Base-by-base conservation (phyloP, 2,113 vertebrate species). In the Mobula birostris region DNA sequence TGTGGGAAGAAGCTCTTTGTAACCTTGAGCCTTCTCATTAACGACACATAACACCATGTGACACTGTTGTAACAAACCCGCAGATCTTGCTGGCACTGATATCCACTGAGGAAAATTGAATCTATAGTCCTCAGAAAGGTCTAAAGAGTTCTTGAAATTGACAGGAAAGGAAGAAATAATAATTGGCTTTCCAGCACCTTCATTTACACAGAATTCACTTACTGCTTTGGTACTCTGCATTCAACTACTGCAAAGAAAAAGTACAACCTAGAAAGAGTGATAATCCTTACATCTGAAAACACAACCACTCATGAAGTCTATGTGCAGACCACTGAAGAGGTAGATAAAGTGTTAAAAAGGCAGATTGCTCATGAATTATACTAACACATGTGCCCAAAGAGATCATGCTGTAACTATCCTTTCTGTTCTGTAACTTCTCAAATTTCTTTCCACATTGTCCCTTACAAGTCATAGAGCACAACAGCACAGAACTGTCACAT, bases 71-170 rank as follows among this genome's bases (percentile, higher is more conserved):
- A 93, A 48, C 68, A 93, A 72, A 93, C 36, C 68, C 74, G 68
- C 90, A 48, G 19, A 72, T 93, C 32, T 93, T 93, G 90, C 90
- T 74, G 90, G 15, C 63, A 66, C 6, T 90, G 27, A 68, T 90
- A 63, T 90, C 19, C 24, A 90, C 29, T 36, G 63, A 48, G 14
- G 56, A 61, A 87, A 29, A 87, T 58, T 74, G 56, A 87, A 56
- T 9, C 48, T 27, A 17, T 29, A 48, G 61, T 66, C 36, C 32
- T 0, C 7, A 48, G 24, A 74, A 93, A 56, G 32, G 27, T 19
- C 85, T 36, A 72, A 70, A 40, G 24, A 27, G 68, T 32, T 93
- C 72, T 74, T 93, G 90, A 8, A 12, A 48, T 93, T 27, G 32
- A 74, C 32, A 87, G 24, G 48, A 93, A 74, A 48, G 68, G 74